Percentiles rank a stretch among this genome's conserved stretches.
Evolutionary conservation across 1,140 invertebrate species (phyloP).

Genomic region (Homarus americanus): DNA sequence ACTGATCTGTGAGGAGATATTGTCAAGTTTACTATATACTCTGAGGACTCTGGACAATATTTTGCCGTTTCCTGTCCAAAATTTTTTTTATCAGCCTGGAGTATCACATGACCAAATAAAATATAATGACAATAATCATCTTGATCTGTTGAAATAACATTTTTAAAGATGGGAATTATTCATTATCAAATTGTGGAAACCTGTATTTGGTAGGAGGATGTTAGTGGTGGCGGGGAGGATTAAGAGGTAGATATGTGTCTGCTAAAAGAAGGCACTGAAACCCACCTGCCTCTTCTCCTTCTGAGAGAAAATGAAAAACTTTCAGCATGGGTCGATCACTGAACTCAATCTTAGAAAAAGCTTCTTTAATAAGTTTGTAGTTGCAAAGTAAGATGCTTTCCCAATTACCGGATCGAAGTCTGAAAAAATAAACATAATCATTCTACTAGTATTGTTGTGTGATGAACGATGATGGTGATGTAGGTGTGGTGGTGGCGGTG

Average conservation of each 20-base stretch:
- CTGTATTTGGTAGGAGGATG: neutral
- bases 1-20: no score
- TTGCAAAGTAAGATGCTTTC: no score
- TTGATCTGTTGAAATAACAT: neutral
- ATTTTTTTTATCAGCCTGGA: no score
- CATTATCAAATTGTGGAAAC: neutral
- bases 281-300: conserved; percentile 3
- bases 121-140: neutral
- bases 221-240: neutral
- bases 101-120: neutral
- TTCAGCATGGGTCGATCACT: conserved; percentile 23
- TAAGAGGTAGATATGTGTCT: neutral
- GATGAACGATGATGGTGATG: no score
- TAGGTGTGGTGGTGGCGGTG: no score
- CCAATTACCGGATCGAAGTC: no score
- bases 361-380: conserved; percentile 34
- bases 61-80: neutral
- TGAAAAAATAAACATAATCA: no score
- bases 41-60: neutral
- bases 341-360: conserved; percentile 22
- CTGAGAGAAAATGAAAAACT: neutral
- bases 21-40: no score
- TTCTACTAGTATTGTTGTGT: no score
- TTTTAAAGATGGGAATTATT: neutral
- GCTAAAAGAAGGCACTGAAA: neutral